Conservation (phyloP, 2,113 vertebrate genomes). For the Eretmochelys imbricata region DNA sequence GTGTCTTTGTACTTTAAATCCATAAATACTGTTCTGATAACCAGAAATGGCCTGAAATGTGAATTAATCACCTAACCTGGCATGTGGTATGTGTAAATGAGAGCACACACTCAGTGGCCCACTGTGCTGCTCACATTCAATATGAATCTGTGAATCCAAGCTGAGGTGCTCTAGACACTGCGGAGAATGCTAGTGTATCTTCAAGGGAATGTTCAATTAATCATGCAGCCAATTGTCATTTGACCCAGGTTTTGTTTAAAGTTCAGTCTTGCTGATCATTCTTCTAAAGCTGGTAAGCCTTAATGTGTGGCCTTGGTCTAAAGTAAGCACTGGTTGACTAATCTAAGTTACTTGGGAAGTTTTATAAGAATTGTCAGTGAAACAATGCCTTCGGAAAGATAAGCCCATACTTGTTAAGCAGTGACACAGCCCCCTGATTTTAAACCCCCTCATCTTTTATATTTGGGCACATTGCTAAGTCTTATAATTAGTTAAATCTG, state of each 20-base stretch:
- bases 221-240: slow-evolving; percentile 66
- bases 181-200: slow-evolving; percentile 8
- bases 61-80: background rate
- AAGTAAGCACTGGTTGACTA: slow-evolving; percentile 85
- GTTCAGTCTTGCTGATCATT: slow-evolving; percentile 68
- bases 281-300: slow-evolving; percentile 68
- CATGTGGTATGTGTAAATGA: background rate
- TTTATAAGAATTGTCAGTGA: slow-evolving; percentile 74
- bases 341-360: slow-evolving; percentile 80
- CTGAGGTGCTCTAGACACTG: slow-evolving; percentile 4
- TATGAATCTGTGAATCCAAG: background rate
- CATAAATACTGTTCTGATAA: background rate
- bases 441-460: slow-evolving; percentile 78
- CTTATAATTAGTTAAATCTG: slow-evolving; percentile 88
- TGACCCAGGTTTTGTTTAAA: slow-evolving; percentile 74
- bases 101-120: background rate
- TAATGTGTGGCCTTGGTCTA: slow-evolving; percentile 84
- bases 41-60: background rate
- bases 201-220: slow-evolving; percentile 40
- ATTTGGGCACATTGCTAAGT: slow-evolving; percentile 77
- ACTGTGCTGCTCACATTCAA: background rate
- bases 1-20: background rate
- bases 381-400: slow-evolving; percentile 79
- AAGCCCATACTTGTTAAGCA: slow-evolving; percentile 79
- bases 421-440: slow-evolving; percentile 74